Base-by-base conservation (phyloP, 2,888 invertebrate genomes). In the Muscina levida region DNA sequence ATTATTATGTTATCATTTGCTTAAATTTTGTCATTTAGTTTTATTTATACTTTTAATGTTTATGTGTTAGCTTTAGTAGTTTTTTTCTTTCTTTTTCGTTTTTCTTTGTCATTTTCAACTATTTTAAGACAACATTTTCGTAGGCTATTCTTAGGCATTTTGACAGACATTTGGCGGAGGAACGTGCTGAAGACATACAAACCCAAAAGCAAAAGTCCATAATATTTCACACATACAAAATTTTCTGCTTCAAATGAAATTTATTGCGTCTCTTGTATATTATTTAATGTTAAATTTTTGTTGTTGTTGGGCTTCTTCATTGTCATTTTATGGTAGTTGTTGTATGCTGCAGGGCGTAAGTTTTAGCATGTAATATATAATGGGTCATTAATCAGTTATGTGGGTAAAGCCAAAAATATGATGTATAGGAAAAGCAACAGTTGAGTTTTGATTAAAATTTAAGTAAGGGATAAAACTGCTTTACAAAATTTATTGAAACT, bases 1-100 rank as follows among this genome's bases (percentile, higher is more conserved):
- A 62, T 62, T 39, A 62, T 62, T 39, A 42, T 42, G 62, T 42
- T 62, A 62, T 42, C 59, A 17, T 17, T 17, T 42, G 62, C 42
- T 42, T 62, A 62, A 62, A 42, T 42, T 62, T 62, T 62, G 62
- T 17, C 62, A 42, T 62, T 42, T 39, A 62, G 42, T 42, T 42
- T 42, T 62, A 22, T 42, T 62, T 59, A 39, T 59, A 39, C 31
- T 17, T 59, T 22, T 42, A 19, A 42, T 62, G 39, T 62, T 37
- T 56, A 53, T 59, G 17, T 59, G 17, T 48, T 48, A 17, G 17
- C 46, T n/a, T 10, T 46, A 19, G 19, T 8, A 6, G 4, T 48
- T 3, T 48, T 48, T 17, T 2, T n/a, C 11, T n/a, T n/a, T 4
- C 5, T 2, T 44, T 2, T 44, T 13, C 11, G 56, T 59, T 8